Evolutionary conservation across 1,140 invertebrate species (phyloP).

Genomic region (Drosophila quadrilineata): DNA sequence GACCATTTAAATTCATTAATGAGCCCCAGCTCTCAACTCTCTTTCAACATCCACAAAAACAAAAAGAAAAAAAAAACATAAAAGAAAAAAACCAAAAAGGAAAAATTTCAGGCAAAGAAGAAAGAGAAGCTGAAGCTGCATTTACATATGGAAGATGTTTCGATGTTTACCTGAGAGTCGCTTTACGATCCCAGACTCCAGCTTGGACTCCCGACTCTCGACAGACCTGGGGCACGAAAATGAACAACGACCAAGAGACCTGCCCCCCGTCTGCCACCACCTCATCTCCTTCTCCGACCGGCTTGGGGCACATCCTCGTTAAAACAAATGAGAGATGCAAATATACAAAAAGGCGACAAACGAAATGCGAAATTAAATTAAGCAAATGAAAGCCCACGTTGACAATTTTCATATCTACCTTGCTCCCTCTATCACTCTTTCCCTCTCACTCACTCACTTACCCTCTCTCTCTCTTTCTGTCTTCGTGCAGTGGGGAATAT

Average conservation of each 20-base stretch:
- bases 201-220: background rate
- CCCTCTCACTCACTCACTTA: background rate
- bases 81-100: too few species aligned
- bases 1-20: conserved; percentile 81
- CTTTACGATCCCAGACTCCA: conserved; percentile 29
- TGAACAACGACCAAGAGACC: conserved; percentile 62
- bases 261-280: conserved; percentile 9
- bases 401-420: conserved; percentile 79
- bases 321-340: conserved; percentile 70
- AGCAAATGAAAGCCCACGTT: conserved; percentile 78
- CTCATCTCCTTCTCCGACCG: conserved; percentile 10
- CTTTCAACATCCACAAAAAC: conserved; percentile 18
- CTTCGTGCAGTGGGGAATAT: conserved; percentile 74
- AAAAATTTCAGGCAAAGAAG: too few species aligned
- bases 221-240: conserved; percentile 47
- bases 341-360: conserved; percentile 61
- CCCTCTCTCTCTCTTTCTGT: background rate
- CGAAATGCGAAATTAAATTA: conserved; percentile 72
- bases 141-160: conserved; percentile 47
- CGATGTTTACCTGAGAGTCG: conserved; percentile 45
- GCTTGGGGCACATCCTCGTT: conserved; percentile 61
- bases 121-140: too few species aligned
- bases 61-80: too few species aligned
- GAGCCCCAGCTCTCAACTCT: conserved; percentile 67
- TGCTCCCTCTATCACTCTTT: background rate